phyloP scores from a whole-genome alignment of 2,888 invertebrate species.

The Entomobrya proxima region DNA sequence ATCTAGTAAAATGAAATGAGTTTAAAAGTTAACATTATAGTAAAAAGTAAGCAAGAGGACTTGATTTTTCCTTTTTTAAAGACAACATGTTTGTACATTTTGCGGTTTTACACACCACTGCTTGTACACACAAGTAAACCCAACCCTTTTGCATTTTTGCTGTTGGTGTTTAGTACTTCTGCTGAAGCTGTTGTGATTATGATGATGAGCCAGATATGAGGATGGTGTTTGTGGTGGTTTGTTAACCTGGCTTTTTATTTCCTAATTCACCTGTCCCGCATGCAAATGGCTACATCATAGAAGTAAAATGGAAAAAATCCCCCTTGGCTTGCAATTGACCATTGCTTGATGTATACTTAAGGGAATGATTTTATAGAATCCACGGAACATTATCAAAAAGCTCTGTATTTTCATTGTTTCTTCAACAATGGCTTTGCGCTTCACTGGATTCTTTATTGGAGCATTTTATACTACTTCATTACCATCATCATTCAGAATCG shows the following conservation, averaged over 20 bases:
- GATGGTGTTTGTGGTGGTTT: slow-evolving; percentile 56
- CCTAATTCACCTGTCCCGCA: slow-evolving; percentile 64
- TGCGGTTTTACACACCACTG: slow-evolving; percentile 45
- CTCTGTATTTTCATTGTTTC: slow-evolving; percentile 28
- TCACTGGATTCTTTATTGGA: slow-evolving; percentile 36
- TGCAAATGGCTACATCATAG: slow-evolving; percentile 63
- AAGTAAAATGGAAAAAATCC: slow-evolving; percentile 20
- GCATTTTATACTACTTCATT: not conserved
- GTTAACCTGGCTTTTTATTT: slow-evolving; percentile 67
- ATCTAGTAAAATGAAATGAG: no score
- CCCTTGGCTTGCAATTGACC: slow-evolving; percentile 37
- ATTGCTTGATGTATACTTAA: not conserved
- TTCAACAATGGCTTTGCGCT: slow-evolving; percentile 23
- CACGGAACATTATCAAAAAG: not conserved
- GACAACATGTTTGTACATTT: slow-evolving; percentile 35
- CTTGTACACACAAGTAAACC: slow-evolving; percentile 23
- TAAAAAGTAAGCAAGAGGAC: slow-evolving; percentile 45
- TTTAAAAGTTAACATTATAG: no score
- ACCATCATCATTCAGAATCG: slow-evolving; percentile 1
- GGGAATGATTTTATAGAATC: not conserved
- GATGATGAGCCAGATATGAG: no score
- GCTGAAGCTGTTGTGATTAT: slow-evolving; percentile 34
- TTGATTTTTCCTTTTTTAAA: slow-evolving; percentile 53
- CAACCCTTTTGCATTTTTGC: slow-evolving; percentile 46
- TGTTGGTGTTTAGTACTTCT: slow-evolving; percentile 33